Evolutionary conservation across 30 jellyfish, hydroid and myxozoan species (phyloP), one percentile per base, ranked within the genome.

Genomic region (Phacellophora camtschatica): DNA sequence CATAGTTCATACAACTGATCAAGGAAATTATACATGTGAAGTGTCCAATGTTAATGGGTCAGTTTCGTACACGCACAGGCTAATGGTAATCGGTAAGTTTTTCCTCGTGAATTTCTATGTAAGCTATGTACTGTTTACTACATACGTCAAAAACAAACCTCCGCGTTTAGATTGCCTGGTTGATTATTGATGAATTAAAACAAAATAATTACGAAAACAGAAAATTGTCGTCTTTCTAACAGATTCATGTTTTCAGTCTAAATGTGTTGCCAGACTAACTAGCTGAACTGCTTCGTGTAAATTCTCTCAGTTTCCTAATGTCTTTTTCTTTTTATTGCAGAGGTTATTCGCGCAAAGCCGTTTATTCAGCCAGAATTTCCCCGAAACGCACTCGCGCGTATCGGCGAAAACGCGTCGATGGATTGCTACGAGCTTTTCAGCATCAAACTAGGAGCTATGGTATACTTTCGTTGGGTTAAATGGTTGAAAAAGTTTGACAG

Each of bases 391-490:
- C 86, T 89, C 15, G 90, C 76, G 11, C 30, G 20, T 49, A 92
- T 86, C 23, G 99, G 99, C 20, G 82, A 61, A 39, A 93, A 93
- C 43, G 94, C 94, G 7, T 50, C 99, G 13, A 45, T 93, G 66
- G 91, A 62, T 22, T 93, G 99, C 57, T 86, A 66, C 41, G 99
- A 93, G 51, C 84, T 80, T 13, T 71, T 93, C 25, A 81, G 96
- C 50, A 28, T 5, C 54, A 80, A 65, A 23, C 65, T 48, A 77
- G 97, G 99, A 39, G 80, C 97, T 3, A 70, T 93, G 22, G 87
- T 78, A n/a, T 96, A 93, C 55, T 93, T 93, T 61, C 99, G 99
- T 12, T 93, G 96, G 96, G 23, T 86, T 7, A 48, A 59, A 4
- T 86, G 96, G 96, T 31, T 30, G 25, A 46, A 8, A n/a, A 49